A percentile compares a stretch with the other conserved stretches of the same genome.
phyloP scores from a whole-genome alignment of 2,113 vertebrate genomes.

The Lophochroa leadbeateri region DNA sequence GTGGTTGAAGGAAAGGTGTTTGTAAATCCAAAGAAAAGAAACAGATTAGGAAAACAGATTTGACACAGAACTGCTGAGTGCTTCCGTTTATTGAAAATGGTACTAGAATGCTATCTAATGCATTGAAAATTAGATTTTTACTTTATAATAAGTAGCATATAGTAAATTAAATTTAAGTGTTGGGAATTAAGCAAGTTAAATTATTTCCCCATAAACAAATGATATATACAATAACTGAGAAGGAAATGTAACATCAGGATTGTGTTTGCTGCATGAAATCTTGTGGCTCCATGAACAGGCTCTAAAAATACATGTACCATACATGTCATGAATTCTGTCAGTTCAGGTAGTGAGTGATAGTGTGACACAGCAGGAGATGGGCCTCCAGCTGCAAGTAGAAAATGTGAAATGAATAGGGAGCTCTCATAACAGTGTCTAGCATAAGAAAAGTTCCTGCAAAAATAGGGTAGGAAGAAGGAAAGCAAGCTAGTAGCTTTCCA shows the following conservation, averaged over 20 bases:
- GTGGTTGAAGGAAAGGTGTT: neutral
- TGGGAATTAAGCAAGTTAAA: neutral
- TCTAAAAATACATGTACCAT: neutral
- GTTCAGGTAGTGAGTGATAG: neutral
- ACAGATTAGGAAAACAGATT: neutral
- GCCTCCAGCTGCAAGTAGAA: neutral
- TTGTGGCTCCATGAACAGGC: neutral
- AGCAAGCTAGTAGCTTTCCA: neutral
- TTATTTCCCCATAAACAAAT: neutral
- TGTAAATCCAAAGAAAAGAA: neutral
- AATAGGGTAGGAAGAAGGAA: neutral
- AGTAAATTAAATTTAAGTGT: neutral
- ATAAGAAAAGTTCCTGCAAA: neutral
- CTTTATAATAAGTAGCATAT: neutral
- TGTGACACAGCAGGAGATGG: neutral
- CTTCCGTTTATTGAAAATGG: neutral
- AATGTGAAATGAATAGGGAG: neutral
- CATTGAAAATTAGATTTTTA: neutral
- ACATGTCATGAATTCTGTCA: neutral
- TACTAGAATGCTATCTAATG: neutral
- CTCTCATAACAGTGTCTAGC: neutral
- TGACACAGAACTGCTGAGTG: neutral
- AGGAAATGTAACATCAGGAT: neutral
- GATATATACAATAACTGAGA: neutral
- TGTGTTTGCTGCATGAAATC: neutral